Evolutionary conservation across 2,888 invertebrate genomes (phyloP).

Genomic region (Cataglyphis livida): DNA sequence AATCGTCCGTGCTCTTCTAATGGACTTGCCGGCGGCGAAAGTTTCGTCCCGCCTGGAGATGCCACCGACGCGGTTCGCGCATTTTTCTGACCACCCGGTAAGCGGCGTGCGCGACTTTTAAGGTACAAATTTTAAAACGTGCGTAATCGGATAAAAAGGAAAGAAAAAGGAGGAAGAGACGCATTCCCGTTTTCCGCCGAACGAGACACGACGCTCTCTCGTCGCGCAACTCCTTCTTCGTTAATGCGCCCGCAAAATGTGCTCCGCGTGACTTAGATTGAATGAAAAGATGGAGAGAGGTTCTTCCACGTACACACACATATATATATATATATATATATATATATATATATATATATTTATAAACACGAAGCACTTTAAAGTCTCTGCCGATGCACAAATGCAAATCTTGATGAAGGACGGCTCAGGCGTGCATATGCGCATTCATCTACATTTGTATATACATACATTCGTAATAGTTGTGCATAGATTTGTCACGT

Average conservation of each 20-base stretch:
- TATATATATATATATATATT: background rate
- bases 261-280: conserved; percentile 37
- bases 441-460: conserved; percentile 39
- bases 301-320: background rate
- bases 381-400: conserved; percentile 36
- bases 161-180: background rate
- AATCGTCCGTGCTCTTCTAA: conserved; percentile 84
- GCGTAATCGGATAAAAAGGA: conserved; percentile 4
- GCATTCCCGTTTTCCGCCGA: background rate
- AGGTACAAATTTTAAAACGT: background rate
- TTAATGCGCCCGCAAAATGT: conserved; percentile 39
- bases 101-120: background rate
- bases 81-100: conserved; percentile 7
- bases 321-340: background rate
- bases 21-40: conserved; percentile 80
- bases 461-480: conserved; percentile 6
- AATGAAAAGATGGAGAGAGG: conserved; percentile 39
- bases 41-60: conserved; percentile 73
- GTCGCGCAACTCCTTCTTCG: conserved; percentile 14
- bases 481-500: conserved; percentile 30
- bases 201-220: background rate
- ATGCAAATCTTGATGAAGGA: conserved; percentile 47
- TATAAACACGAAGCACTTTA: conserved; percentile 34
- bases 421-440: conserved; percentile 13
- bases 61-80: conserved; percentile 13